Percentiles rank a stretch among this genome's conserved stretches.
Evolutionary conservation across 2,888 invertebrate species (phyloP).

Genomic region (Laothoe populi): DNA sequence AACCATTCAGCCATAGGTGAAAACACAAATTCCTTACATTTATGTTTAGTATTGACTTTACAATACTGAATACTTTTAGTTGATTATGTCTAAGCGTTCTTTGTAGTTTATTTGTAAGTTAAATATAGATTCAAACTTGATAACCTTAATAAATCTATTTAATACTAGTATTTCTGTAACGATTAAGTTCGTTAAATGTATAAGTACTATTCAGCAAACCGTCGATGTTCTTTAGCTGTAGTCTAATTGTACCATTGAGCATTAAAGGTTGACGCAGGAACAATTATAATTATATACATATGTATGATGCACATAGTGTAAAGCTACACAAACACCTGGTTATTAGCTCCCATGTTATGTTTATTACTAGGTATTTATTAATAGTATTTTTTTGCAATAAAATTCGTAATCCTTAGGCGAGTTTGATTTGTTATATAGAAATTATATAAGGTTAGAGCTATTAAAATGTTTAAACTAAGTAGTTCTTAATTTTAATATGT

Average conservation of each 20-base stretch:
- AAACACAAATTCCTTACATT: too few species aligned
- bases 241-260: slow-evolving; percentile 50
- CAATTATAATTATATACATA: too few species aligned
- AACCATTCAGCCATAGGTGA: too few species aligned
- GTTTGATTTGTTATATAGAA: background rate
- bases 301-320: slow-evolving; percentile 34
- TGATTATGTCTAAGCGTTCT: background rate
- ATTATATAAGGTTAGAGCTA: background rate
- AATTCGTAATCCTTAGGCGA: background rate
- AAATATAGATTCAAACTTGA: background rate
- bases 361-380: background rate
- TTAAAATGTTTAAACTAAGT: background rate
- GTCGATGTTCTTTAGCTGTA: slow-evolving; percentile 73
- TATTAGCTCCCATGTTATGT: background rate
- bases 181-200: slow-evolving; percentile 26
- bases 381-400: slow-evolving; percentile 11
- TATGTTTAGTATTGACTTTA: background rate
- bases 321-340: slow-evolving; percentile 19
- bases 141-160: background rate
- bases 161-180: background rate
- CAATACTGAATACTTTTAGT: background rate
- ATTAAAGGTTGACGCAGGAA: slow-evolving; percentile 80
- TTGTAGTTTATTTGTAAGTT: background rate
- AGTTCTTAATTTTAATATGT: background rate
- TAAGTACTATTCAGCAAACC: slow-evolving; percentile 69